A percentile compares a stretch with the other conserved stretches of the same genome.
Conservation (phyloP, 2,888 invertebrate genomes). For the Platycheirus albimanus region DNA sequence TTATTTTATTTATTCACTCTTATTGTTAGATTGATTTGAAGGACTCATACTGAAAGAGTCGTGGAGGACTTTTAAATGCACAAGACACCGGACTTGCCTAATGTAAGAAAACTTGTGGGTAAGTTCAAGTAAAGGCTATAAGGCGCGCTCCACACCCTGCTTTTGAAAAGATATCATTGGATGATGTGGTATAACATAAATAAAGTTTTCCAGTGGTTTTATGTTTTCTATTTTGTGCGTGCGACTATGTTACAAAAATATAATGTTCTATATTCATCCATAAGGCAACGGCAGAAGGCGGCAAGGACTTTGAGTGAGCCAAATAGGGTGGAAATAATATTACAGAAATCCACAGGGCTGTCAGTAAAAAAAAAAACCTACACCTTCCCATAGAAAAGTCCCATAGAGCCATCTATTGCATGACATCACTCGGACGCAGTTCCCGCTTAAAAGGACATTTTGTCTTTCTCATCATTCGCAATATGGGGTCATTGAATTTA, state of each 20-base stretch:
- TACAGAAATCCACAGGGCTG: conserved; percentile 17
- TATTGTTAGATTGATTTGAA: too few relatives aligned
- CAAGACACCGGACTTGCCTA: conserved; percentile 13
- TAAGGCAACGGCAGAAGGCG: background rate
- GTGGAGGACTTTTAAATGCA: too few relatives aligned
- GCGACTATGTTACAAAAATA: conserved; percentile 32
- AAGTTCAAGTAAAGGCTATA: background rate
- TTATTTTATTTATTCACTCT: conserved; percentile 27
- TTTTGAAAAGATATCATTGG: conserved; percentile 17
- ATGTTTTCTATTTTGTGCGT: conserved; percentile 39
- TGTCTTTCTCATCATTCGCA: conserved; percentile 6
- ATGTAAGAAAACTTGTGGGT: conserved; percentile 14
- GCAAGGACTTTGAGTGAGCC: conserved; percentile 27
- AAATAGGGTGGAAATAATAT: conserved; percentile 41
- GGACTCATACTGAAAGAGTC: too few relatives aligned
- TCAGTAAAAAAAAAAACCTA: conserved; percentile 15
- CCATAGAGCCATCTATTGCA: conserved; percentile 36
- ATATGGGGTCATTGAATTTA: conserved; percentile 29
- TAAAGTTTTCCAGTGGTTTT: conserved; percentile 39
- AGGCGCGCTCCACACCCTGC: conserved; percentile 27
- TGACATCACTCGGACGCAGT: conserved; percentile 56
- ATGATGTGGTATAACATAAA: conserved; percentile 36
- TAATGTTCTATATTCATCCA: conserved; percentile 14
- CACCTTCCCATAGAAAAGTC: background rate
- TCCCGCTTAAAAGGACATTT: conserved; percentile 38